Percentiles rank a stretch among this genome's conserved stretches.
These are phyloP conservation scores for Trichomycterus rosablanca DNA, from an alignment of 2,113 vertebrate species.

Conservation along the genomic window DNA sequence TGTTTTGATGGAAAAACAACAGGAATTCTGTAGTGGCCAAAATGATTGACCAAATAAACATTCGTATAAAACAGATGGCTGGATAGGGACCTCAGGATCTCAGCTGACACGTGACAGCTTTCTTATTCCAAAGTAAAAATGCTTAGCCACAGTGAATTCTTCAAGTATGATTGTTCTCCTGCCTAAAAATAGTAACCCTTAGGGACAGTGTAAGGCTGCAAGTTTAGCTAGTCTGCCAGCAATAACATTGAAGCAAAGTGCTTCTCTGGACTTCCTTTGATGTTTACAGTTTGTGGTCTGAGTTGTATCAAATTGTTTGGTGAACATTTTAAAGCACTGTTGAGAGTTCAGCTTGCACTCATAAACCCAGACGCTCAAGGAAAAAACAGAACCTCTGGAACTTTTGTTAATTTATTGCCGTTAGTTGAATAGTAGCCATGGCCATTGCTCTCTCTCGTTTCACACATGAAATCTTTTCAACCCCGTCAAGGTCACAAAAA, in stretches of 20 bases:
- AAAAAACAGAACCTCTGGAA: slow-evolving; percentile 48
- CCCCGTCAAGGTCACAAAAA: slow-evolving; percentile 48
- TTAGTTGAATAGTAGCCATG: slow-evolving; percentile 49
- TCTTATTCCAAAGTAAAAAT: slow-evolving; percentile 29
- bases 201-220: slow-evolving; percentile 25
- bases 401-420: slow-evolving; percentile 57
- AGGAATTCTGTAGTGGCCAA: neutral
- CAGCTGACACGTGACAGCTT: slow-evolving; percentile 35
- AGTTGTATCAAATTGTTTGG: slow-evolving; percentile 48
- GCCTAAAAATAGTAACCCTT: slow-evolving; percentile 31
- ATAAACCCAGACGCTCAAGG: slow-evolving; percentile 29
- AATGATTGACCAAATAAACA: slow-evolving; percentile 29
- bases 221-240: slow-evolving; percentile 29
- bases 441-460: slow-evolving; percentile 48
- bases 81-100: slow-evolving; percentile 24
- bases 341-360: slow-evolving; percentile 47
- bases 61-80: slow-evolving; percentile 20
- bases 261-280: slow-evolving; percentile 30
- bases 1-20: slow-evolving; percentile 18
- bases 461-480: slow-evolving; percentile 40
- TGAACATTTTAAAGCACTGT: slow-evolving; percentile 33
- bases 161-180: slow-evolving; percentile 24
- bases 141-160: slow-evolving; percentile 31
- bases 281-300: slow-evolving; percentile 35
- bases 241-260: slow-evolving; percentile 34